Percentiles rank a stretch among this genome's conserved stretches.
Conservation (phyloP, 2,888 invertebrate species). For the Teleiodes luculella region DNA sequence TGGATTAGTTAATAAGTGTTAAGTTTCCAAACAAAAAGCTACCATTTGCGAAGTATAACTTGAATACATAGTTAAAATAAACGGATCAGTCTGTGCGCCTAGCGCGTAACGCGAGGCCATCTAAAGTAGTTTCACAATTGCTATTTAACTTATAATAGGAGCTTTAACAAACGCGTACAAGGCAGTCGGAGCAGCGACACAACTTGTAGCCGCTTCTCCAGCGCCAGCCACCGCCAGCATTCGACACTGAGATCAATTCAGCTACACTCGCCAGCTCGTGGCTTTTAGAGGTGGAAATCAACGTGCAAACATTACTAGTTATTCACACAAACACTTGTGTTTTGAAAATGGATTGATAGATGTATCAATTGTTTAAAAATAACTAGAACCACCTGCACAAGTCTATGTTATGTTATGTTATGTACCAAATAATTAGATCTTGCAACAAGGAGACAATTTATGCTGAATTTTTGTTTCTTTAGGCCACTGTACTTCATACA, state of each 20-base stretch:
- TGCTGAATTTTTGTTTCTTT: conserved; percentile 19
- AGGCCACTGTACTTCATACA: conserved; percentile 40
- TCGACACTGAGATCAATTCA: conserved; percentile 56
- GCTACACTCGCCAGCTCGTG: conserved; percentile 35
- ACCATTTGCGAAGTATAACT: not conserved
- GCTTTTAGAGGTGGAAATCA: too few relatives aligned
- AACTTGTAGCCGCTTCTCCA: too few relatives aligned
- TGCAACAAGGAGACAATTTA: not conserved
- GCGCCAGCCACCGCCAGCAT: conserved; percentile 16
- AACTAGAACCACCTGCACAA: too few relatives aligned
- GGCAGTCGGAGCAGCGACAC: not conserved
- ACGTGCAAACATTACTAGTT: too few relatives aligned
- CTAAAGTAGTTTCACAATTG: conserved; percentile 5
- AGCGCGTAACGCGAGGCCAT: conserved; percentile 2
- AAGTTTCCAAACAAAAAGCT: not conserved
- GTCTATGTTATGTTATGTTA: too few relatives aligned
- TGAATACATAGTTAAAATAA: conserved; percentile 7
- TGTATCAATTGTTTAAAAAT: too few relatives aligned
- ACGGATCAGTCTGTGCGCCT: conserved; percentile 12
- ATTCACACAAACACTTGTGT: too few relatives aligned
- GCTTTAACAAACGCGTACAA: conserved; percentile 39
- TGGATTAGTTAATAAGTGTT: not conserved
- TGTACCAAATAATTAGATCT: not conserved
- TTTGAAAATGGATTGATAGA: too few relatives aligned
- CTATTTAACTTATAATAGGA: not conserved